A percentile compares a stretch with the other conserved stretches of the same genome.
Evolutionary conservation across 2,888 invertebrate species (phyloP).

Genomic region (Sussaba pulchella): DNA sequence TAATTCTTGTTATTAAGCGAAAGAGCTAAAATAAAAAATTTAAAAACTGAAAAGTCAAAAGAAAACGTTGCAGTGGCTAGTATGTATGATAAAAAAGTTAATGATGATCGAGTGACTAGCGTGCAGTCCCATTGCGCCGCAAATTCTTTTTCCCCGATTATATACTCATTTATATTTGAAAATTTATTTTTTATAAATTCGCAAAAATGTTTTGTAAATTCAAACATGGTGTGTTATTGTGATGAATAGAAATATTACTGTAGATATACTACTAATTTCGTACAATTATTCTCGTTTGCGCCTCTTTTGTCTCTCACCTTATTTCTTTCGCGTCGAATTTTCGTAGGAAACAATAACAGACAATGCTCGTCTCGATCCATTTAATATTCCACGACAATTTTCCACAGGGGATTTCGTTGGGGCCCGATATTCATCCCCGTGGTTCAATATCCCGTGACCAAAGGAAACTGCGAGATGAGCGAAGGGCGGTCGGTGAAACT

Average conservation of each 20-base stretch:
- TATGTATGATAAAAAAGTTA: conserved; percentile 68
- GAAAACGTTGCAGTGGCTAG: conserved; percentile 21
- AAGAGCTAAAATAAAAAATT: conserved; percentile 48
- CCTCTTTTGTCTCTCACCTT: not conserved
- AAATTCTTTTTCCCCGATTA: conserved; percentile 44
- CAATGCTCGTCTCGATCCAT: conserved; percentile 16
- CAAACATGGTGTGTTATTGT: not conserved
- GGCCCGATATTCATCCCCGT: conserved; percentile 51
- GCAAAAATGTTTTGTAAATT: not conserved
- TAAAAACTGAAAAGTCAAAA: conserved; percentile 19
- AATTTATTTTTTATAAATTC: conserved; percentile 32
- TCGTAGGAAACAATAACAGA: not conserved
- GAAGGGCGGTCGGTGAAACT: conserved; percentile 69
- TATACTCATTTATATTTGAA: conserved; percentile 17
- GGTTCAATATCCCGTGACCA: conserved; percentile 78
- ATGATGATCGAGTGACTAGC: conserved; percentile 76
- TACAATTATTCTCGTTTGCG: conserved; percentile 15
- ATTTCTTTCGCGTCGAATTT: not conserved
- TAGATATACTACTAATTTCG: conserved; percentile 8
- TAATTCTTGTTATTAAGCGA: conserved; percentile 63
- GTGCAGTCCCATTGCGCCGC: conserved; percentile 57
- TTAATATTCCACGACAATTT: conserved; percentile 67
- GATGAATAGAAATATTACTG: no score
- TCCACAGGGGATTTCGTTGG: conserved; percentile 51
- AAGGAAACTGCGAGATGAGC: conserved; percentile 67